These are phyloP conservation scores for Crocuta crocuta DNA, from an alignment of 2,113 vertebrate species.

Conservation along the genomic window DNA sequence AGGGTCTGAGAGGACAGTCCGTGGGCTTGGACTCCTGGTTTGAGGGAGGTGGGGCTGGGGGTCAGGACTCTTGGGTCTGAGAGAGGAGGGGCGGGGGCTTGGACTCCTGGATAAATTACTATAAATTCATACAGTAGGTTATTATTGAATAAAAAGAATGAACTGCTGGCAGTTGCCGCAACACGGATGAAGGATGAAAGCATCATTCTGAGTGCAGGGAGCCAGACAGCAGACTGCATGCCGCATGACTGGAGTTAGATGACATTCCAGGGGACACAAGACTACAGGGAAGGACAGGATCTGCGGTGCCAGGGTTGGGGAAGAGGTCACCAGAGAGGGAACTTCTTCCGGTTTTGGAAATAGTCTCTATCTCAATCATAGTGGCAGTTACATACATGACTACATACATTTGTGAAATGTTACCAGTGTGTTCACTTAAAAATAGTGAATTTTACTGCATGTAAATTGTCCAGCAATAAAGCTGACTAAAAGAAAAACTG, in stretches of 20 bases:
- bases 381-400: background rate
- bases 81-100: background rate
- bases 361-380: background rate
- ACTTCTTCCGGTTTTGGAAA: background rate
- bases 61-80: no score
- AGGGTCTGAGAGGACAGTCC: no score
- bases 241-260: background rate
- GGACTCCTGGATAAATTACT: background rate
- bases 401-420: background rate
- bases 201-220: background rate
- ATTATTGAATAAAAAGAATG: background rate
- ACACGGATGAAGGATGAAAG: background rate
- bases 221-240: background rate
- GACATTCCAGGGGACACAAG: background rate
- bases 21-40: background rate
- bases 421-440: background rate
- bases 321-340: no score
- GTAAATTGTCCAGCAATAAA: background rate
- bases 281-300: background rate
- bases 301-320: background rate
- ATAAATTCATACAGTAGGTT: background rate
- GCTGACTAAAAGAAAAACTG: background rate
- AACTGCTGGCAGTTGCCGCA: no score
- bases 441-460: background rate
- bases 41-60: no score